Evolutionary conservation across 2,888 invertebrate species (phyloP), one percentile per base, ranked within the genome.

Genomic region (Apotomis turbidana): DNA sequence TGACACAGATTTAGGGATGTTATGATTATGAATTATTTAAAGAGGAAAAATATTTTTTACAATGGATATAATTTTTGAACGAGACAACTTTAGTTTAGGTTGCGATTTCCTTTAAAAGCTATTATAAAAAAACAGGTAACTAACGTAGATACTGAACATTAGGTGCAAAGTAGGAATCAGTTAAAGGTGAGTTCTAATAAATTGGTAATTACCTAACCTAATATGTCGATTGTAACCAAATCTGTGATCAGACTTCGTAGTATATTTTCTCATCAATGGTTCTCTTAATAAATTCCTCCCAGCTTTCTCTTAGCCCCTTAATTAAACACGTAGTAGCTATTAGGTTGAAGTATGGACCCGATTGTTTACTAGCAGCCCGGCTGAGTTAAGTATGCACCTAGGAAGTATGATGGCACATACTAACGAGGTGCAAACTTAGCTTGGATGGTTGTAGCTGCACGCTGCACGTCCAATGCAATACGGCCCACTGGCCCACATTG

Each of bases 401-500:
- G 9, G 5, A 10, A 9, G 9, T 49, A 10, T 3, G 49, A 49
- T 0, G 9, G 0, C 49, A 3, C 9, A 49, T 49, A 49, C 9
- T 9, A 49, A 3, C 10, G 9, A 49, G 49, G 49, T 49, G 49
- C 49, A 49, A 49, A 49, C 49, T 49, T 10, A 49, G 49, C 10
- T 49, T 49, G 10, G 9, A 3, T 9, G 49, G 49, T 10, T 49
- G 9, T 49, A 49, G 49, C 9, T 71, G 69, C 73, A 75, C 78
- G 79, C 78, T 77, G 78, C 80, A 66, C 27, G 66, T 64, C 82
- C 82, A 85, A 87, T 89, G 89, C 86, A 87, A 75, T 79, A 80
- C 80, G 89, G 79, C 81, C 87, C 82, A 90, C 83, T 90, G 83
- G 79, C 87, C 84, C 79, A 87, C 80, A 85, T 87, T 73, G 72